Evolutionary conservation across 2,797 vertebrate genomes (phyloP).

Genomic region (Caiman crocodilus): DNA sequence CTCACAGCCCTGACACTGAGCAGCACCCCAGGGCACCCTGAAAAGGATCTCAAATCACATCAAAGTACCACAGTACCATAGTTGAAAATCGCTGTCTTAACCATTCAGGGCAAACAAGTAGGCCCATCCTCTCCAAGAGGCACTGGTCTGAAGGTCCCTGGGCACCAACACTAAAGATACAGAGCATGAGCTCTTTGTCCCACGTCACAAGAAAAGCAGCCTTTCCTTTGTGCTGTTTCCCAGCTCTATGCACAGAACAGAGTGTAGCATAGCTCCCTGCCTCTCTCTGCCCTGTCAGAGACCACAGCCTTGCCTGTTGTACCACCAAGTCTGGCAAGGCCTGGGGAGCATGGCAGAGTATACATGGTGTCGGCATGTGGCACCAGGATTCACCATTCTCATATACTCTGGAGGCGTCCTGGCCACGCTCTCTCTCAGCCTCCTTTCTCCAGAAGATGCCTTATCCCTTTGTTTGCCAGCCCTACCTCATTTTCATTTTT

Average conservation of each 20-base stretch:
- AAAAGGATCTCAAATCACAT: no score
- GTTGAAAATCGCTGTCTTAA: not conserved
- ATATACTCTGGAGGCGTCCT: not conserved
- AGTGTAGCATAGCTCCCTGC: not conserved
- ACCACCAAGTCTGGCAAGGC: not conserved
- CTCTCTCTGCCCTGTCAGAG: not conserved
- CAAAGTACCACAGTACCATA: no score
- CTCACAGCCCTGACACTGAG: no score
- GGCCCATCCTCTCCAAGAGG: not conserved
- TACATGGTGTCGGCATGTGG: not conserved
- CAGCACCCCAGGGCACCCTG: no score
- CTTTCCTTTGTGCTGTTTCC: not conserved
- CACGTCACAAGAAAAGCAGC: not conserved
- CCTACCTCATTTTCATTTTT: not conserved
- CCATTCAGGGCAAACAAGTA: not conserved
- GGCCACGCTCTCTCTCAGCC: not conserved
- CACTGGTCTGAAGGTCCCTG: not conserved
- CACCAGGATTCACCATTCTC: not conserved
- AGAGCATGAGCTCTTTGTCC: not conserved
- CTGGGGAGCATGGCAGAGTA: no score
- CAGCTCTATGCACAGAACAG: no score
- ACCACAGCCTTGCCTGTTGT: not conserved
- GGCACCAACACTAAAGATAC: not conserved
- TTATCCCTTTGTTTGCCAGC: not conserved
- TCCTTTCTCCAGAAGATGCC: not conserved